Evolutionary conservation across 2,888 invertebrate genomes (phyloP).

Genomic region (Tenthredo scrophulariae): DNA sequence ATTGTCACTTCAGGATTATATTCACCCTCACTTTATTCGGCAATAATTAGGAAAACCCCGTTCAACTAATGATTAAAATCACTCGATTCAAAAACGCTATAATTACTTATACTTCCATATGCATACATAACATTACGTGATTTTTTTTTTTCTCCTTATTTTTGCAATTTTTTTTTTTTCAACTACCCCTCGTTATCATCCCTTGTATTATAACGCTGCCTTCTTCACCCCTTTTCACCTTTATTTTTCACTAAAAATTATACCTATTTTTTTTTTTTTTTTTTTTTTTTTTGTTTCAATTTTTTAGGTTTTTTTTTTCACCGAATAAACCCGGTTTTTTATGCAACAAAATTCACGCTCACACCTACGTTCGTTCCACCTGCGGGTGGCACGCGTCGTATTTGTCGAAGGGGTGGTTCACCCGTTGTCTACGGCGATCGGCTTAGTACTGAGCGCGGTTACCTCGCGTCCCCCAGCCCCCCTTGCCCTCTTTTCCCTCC

Average conservation of each 20-base stretch:
- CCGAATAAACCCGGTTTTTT: neutral
- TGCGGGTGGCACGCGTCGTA: constrained; percentile 29
- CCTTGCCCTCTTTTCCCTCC: neutral
- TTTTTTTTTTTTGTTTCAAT: neutral
- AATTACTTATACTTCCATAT: neutral
- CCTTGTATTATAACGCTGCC: neutral
- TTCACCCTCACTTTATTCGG: constrained; percentile 1
- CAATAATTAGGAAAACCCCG: neutral
- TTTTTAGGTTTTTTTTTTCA: neutral
- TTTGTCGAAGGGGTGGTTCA: constrained; percentile 49
- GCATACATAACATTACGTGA: neutral
- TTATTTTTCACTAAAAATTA: neutral
- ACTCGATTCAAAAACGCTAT: neutral
- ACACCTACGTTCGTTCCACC: constrained; percentile 25
- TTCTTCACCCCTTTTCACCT: neutral
- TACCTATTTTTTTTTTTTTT: neutral
- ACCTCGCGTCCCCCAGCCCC: constrained; percentile 49
- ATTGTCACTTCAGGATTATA: neutral
- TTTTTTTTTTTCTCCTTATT: neutral
- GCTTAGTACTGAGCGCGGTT: constrained; percentile 51
- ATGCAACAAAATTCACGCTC: constrained; percentile 2
- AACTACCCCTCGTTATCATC: neutral
- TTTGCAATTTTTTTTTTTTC: too few species aligned
- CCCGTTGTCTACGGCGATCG: constrained; percentile 53
- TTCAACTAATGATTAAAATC: neutral